Base-by-base conservation (phyloP, 2,113 vertebrate species). In the Psilopsiagon aurifrons region DNA sequence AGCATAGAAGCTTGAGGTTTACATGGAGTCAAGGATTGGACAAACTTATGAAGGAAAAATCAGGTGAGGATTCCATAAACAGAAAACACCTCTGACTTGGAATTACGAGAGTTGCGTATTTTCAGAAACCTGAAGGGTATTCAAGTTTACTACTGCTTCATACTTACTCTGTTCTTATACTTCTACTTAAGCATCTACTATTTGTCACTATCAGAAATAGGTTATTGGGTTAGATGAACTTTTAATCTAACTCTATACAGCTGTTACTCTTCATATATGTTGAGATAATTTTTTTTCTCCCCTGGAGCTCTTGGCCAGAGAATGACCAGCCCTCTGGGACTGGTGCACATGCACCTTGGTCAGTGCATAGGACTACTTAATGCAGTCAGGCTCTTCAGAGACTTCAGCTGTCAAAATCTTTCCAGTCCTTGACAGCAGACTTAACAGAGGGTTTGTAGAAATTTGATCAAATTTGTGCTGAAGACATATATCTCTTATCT, bases 391-490 rank as follows among this genome's bases (percentile, higher is more conserved):
- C 79, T 90, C 93, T 90, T 95, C 63, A 76, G 93, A 92, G 93
- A 92, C 29, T 92, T 92, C 88, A 96, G 49, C 89, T 95, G 83
- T 92, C 93, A 95, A 96, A 96, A 88, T 80, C 76, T 92, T 94
- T 62, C 86, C 35, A 74, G 0, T 73, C 73, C 76, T 80, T 95
- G 91, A 95, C 93, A 88, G 71, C 52, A 88, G 89, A 77, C 63
- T 86, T 94, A 64, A 66, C 59, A 83, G 80, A 83, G 73, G 49
- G 24, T 83, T 95, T 91, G 80, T 14, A 88, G 78, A 90, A 76
- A 83, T 92, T 86, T 76, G 70, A 94, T 92, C 91, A 77, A 51
- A 90, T 95, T 88, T 80, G 35, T 92, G 93, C 91, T 96, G 83
- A 90, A 80, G 93, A 83, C 80, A 76, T 76, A 28, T 79, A 75